Base-by-base conservation (phyloP, 2,113 vertebrate species). In the Cavia aperea region DNA sequence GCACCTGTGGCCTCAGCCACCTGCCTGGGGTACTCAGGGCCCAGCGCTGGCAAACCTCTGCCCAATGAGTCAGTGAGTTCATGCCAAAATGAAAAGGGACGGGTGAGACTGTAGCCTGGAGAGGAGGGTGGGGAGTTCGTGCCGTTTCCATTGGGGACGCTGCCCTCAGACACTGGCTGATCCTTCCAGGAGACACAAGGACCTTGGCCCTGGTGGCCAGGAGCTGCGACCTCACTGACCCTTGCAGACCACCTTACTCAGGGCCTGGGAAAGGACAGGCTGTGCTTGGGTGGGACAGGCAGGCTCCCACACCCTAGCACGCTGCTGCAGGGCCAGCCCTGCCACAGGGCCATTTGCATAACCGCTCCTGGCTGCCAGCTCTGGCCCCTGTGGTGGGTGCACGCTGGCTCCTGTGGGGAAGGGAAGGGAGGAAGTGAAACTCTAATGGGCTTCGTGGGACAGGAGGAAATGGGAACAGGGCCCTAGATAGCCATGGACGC, bases 381-480 rank as follows among this genome's bases (percentile, higher is more conserved):
- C 54, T 56, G 7, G 31, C 51, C 54, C 16, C 1, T 0, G 33
- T 60, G 79, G 86, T 49, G 86, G 66, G 68, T 15, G 39, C 56
- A 10, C 14, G 39, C 73, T 79, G 68, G 43, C 51, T 83, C 79
- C 68, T 36, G 72, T 16, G 14, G 54, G 91, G 90, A 15, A 26
- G 51, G 72, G 56, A 51, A 46, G 23, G 26, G 60, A 51, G 93
- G 95, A 95, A 94, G 68, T 68, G 86, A 94, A 94, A 90, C 88
- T 51, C 43, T 14, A 31, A 58, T 18, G 86, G 66, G 78, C 81
- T 66, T 88, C 39, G 10, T 18, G 13, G 49, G 58, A 51, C 65
- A 29, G 51, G 82, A 0, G 98, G 98, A 88, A 99, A 98, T 0
- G 98, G 99, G 97, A 99, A 86, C 97, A 95, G 98, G 68, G 93